These are phyloP conservation scores for Cyclopterus lumpus DNA, from an alignment of 2,797 vertebrate species.

Conservation along the genomic window DNA sequence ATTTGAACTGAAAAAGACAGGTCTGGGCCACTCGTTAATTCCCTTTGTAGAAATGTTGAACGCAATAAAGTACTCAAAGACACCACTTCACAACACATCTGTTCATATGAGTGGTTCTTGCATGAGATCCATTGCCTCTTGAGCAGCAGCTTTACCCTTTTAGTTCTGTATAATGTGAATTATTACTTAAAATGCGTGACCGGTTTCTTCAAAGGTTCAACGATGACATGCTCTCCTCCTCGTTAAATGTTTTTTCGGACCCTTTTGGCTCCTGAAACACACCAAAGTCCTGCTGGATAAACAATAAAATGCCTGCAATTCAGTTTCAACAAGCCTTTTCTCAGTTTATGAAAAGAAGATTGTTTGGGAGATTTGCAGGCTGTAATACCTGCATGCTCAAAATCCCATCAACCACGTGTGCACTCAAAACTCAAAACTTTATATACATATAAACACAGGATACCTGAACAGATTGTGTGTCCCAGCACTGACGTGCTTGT, in stretches of 20 bases:
- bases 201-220: constrained; percentile 4
- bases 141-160: background rate
- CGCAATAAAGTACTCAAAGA: background rate
- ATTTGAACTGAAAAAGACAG: background rate
- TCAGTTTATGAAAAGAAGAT: background rate
- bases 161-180: background rate
- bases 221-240: background rate
- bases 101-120: background rate
- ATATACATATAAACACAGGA: background rate
- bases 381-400: constrained; percentile 11
- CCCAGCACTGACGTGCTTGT: constrained; percentile 21
- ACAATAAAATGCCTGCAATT: constrained; percentile 9
- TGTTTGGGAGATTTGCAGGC: background rate
- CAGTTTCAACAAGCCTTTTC: background rate
- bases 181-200: background rate
- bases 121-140: background rate
- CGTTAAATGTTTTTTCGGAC: constrained; percentile 1
- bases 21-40: background rate
- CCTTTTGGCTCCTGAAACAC: constrained; percentile 1
- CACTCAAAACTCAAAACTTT: background rate
- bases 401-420: background rate
- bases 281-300: background rate
- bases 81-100: background rate
- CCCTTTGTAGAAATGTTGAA: background rate
- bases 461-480: constrained; percentile 3